A percentile compares a stretch with the other conserved stretches of the same genome.
These are phyloP conservation scores for Caranx melampygus DNA, from an alignment of 2,113 vertebrate species.

Conservation along the genomic window DNA sequence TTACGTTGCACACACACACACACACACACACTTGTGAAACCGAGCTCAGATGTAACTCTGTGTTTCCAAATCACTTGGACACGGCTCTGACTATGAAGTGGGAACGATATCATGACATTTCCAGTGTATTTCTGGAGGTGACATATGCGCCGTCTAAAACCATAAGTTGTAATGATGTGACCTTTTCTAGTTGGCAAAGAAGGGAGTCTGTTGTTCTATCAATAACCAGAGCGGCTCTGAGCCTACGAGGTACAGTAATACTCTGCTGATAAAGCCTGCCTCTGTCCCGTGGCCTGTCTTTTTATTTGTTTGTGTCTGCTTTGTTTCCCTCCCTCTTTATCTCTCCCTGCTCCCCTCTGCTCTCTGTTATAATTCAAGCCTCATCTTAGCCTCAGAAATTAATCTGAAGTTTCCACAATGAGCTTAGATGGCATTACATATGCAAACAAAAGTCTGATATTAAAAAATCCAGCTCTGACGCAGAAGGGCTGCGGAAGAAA, in stretches of 20 bases:
- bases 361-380: slow-evolving; percentile 70
- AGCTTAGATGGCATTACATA: slow-evolving; percentile 84
- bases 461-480: slow-evolving; percentile 71
- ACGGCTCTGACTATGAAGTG: slow-evolving; percentile 1
- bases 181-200: slow-evolving; percentile 57
- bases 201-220: slow-evolving; percentile 53
- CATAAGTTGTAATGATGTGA: slow-evolving; percentile 55
- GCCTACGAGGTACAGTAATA: slow-evolving; percentile 56
- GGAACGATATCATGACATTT: slow-evolving; percentile 39
- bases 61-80: neutral
- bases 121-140: slow-evolving; percentile 19
- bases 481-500: slow-evolving; percentile 19
- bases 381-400: slow-evolving; percentile 76
- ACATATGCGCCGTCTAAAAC: slow-evolving; percentile 26
- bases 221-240: slow-evolving; percentile 51
- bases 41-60: neutral
- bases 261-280: slow-evolving; percentile 56
- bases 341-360: slow-evolving; percentile 35
- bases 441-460: slow-evolving; percentile 82
- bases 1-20: neutral
- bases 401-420: slow-evolving; percentile 79
- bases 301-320: slow-evolving; percentile 57
- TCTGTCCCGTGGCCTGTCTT: slow-evolving; percentile 49
- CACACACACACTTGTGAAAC: no score
- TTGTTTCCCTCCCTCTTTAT: slow-evolving; percentile 62